A percentile compares a stretch with the other conserved stretches of the same genome.
Conservation (phyloP, 2,888 invertebrate genomes). For the Stramonita haemastoma region DNA sequence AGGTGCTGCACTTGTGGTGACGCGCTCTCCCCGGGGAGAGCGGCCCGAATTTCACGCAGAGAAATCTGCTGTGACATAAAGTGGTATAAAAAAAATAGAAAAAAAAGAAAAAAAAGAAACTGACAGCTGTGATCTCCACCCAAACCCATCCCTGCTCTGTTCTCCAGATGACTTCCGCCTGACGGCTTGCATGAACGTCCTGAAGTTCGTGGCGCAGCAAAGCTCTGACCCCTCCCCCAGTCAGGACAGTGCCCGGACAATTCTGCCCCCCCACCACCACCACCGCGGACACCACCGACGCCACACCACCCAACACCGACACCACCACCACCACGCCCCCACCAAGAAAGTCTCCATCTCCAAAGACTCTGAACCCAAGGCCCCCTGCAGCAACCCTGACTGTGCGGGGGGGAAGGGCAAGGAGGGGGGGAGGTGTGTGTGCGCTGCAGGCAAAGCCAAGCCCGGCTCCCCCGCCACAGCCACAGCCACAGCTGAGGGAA, state of each 20-base stretch:
- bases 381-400: conserved; percentile 65
- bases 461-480: conserved; percentile 19
- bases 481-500: conserved; percentile 21
- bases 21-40: too few species aligned
- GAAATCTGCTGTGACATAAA: too few species aligned
- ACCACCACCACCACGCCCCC: not conserved
- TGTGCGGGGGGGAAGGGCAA: conserved; percentile 62
- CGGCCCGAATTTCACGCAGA: too few species aligned
- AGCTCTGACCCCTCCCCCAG: conserved; percentile 48
- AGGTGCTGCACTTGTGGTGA: too few species aligned
- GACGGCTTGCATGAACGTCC: conserved; percentile 90
- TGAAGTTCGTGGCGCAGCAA: conserved; percentile 85
- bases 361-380: not conserved
- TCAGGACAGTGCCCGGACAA: not conserved
- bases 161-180: conserved; percentile 89
- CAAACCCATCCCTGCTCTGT: not conserved
- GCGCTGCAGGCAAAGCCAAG: conserved; percentile 46
- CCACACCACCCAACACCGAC: too few species aligned
- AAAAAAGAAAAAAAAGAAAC: too few species aligned
- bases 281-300: not conserved
- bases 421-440: conserved; percentile 62
- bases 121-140: not conserved
- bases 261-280: not conserved
- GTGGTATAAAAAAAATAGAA: too few species aligned
- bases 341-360: not conserved